Conservation (phyloP, 2,113 vertebrate genomes). For the Hyla sarda region DNA sequence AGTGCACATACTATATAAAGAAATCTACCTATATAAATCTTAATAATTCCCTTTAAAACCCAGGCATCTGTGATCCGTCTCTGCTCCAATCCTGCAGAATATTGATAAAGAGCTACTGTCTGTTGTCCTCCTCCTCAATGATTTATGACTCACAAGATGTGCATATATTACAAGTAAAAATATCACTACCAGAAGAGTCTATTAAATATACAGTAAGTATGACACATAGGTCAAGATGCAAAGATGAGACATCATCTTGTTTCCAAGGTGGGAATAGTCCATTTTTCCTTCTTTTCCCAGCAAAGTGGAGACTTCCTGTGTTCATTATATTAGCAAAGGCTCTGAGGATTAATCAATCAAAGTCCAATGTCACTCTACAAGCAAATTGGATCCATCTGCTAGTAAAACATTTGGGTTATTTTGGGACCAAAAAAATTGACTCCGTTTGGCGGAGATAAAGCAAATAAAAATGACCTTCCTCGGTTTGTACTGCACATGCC, state of each 20-base stretch:
- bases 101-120: conserved; percentile 46
- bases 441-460: conserved; percentile 64
- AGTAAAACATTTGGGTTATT: conserved; percentile 55
- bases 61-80: conserved; percentile 19
- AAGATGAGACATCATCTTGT: conserved; percentile 21
- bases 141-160: conserved; percentile 49
- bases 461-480: conserved; percentile 62
- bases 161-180: conserved; percentile 43
- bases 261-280: conserved; percentile 15
- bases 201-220: conserved; percentile 41
- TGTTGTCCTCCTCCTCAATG: conserved; percentile 24
- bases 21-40: background rate
- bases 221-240: conserved; percentile 23
- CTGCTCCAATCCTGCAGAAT: conserved; percentile 30
- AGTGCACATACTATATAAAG: background rate
- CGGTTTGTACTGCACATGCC: conserved; percentile 65
- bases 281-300: background rate
- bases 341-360: conserved; percentile 57
- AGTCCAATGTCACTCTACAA: conserved; percentile 51
- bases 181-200: conserved; percentile 29
- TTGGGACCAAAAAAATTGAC: conserved; percentile 64
- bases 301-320: conserved; percentile 43
- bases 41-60: conserved; percentile 20
- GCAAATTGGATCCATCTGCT: conserved; percentile 63
- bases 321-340: conserved; percentile 49